These are phyloP conservation scores for Neodontobutis hainanensis DNA, from an alignment of 2,113 vertebrate genomes.

Conservation along the genomic window DNA sequence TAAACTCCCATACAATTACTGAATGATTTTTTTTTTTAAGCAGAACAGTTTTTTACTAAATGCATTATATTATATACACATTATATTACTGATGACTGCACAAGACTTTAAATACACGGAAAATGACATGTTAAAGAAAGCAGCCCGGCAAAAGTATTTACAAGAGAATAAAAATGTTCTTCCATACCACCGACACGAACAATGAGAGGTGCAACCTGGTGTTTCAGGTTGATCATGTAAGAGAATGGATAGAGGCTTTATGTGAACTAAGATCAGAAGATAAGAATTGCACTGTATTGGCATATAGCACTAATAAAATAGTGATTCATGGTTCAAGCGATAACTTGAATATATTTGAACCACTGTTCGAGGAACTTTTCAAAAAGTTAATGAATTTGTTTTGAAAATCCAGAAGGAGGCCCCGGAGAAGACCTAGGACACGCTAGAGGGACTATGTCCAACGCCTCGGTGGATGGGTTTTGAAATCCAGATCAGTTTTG, in stretches of 20 bases:
- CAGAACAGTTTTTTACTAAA: neutral
- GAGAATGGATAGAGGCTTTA: neutral
- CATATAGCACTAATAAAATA: neutral
- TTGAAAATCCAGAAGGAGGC: too few species aligned
- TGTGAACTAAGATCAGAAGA: neutral
- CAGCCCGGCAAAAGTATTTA: neutral
- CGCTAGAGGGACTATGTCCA: too few species aligned
- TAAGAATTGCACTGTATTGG: neutral
- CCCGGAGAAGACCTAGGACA: too few species aligned
- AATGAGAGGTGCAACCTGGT: fast-evolving
- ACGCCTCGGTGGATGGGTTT: too few species aligned
- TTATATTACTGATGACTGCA: neutral
- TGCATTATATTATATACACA: neutral
- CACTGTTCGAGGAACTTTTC: too few species aligned
- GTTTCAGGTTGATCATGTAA: fast-evolving
- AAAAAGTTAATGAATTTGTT: too few species aligned
- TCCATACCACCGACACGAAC: fast-evolving
- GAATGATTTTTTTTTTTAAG: too few species aligned
- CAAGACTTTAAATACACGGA: fast-evolving
- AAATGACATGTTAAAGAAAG: fast-evolving
- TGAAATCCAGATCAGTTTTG: too few species aligned
- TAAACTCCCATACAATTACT: too few species aligned
- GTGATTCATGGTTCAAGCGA: neutral
- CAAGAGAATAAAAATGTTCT: neutral
- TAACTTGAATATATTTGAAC: neutral